Base-by-base conservation (phyloP, 2,113 vertebrate genomes). In the Seriola quinqueradiata region DNA sequence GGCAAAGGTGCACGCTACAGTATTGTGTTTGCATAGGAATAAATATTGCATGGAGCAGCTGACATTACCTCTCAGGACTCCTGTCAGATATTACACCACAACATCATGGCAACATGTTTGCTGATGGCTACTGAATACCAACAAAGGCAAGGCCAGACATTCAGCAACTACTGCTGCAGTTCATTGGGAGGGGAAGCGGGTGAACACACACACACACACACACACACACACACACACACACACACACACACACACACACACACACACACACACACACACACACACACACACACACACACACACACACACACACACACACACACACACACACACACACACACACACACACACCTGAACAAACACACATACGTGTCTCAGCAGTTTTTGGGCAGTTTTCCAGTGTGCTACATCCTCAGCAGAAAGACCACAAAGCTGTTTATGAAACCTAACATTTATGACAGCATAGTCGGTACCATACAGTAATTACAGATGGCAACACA, bases 401-500 rank as follows among this genome's bases (percentile, higher is more conserved):
- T 87, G 90, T 78, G 89, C 74, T 60, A 48, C 60, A 89, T 89
- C 81, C 81, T 86, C 80, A 76, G 85, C 78, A 92, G 67, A 89
- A 90, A 81, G 32, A 91, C 88, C 85, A 85, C 82, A 83, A 69
- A 28, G 28, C 65, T 83, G 73, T 79, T 92, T 80, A 74, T 76
- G 81, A 91, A 89, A 89, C 79, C 89, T 77, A 90, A 54, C 55
- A 91, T 90, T 93, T 87, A 84, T 89, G 89, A 94, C 87, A 83
- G 70, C 83, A 77, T 36, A 79, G 79, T 71, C 17, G 38, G 88
- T 84, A 84, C 82, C 64, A 4, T 84, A 75, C 83, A 89, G 87
- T 90, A 90, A 95, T 94, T 94, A 90, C 55, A 93, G 81, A 91
- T 73, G 91, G 64, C 74, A 84, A 77, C 54, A 75, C 58, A 44